These are phyloP conservation scores for Gryon sp. DNA, from an alignment of 1,140 invertebrate species.

Conservation along the genomic window DNA sequence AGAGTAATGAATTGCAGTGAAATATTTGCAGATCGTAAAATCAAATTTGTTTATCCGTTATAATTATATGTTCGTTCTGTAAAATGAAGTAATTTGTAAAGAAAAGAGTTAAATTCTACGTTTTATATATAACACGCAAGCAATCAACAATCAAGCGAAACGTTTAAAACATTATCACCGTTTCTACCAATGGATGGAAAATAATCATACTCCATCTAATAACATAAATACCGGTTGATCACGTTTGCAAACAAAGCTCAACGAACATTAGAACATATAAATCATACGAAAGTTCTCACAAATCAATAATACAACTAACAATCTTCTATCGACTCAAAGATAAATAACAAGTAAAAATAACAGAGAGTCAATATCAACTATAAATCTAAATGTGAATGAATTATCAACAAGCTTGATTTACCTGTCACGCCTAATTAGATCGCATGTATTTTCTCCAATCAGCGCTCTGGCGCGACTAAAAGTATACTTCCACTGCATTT, in stretches of 20 bases:
- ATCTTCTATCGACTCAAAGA: constrained; percentile 15
- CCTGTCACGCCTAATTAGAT: constrained; percentile 54
- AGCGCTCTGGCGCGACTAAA: constrained; percentile 1
- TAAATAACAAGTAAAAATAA: constrained; percentile 33
- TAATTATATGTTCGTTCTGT: too few species aligned
- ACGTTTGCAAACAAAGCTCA: constrained; percentile 41
- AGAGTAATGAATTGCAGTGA: too few species aligned
- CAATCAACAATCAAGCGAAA: constrained; percentile 23
- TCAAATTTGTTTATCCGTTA: too few species aligned
- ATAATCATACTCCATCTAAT: constrained; percentile 38
- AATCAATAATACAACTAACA: constrained; percentile 47
- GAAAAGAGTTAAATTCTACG: too few species aligned
- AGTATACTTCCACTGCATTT: constrained; percentile 19
- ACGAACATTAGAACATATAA: constrained; percentile 37
- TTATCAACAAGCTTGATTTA: constrained; percentile 49
- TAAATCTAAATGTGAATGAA: constrained; percentile 51
- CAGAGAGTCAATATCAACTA: constrained; percentile 42
- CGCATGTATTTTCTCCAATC: constrained; percentile 44
- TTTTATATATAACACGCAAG: constrained; percentile 6
- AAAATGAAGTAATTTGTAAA: too few species aligned
- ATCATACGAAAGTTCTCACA: constrained; percentile 51
- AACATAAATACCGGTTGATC: constrained; percentile 36
- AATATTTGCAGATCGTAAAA: too few species aligned
- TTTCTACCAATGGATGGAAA: constrained; percentile 17
- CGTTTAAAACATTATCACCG: constrained; percentile 40